Conservation (phyloP, 1,140 invertebrate species). For the Saccostrea echinata region DNA sequence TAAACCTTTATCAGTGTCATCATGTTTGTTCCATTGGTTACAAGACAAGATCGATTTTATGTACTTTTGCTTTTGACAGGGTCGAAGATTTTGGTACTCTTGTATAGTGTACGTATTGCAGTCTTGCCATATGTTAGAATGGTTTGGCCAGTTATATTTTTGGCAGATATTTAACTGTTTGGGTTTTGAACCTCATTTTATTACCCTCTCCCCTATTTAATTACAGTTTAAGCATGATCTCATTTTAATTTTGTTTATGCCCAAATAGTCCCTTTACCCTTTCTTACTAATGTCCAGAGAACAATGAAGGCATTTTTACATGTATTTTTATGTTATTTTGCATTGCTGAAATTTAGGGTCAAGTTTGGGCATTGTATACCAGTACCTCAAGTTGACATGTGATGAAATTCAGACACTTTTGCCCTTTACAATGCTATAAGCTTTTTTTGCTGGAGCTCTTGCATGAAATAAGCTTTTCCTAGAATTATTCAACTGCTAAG, state of each 20-base stretch:
- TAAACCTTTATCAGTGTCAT: not conserved
- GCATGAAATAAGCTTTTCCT: not conserved
- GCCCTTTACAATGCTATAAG: not conserved
- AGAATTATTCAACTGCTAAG: not conserved
- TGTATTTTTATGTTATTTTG: not conserved
- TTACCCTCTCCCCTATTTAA: not conserved
- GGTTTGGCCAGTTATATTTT: slow-evolving; percentile 24
- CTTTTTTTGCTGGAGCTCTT: slow-evolving; percentile 8
- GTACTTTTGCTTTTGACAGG: slow-evolving; percentile 30
- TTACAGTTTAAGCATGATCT: slow-evolving; percentile 15
- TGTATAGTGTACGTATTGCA: slow-evolving; percentile 24
- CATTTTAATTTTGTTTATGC: slow-evolving; percentile 9
- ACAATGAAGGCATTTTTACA: not conserved
- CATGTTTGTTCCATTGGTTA: not conserved
- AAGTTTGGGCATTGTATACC: not conserved
- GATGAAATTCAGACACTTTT: not conserved
- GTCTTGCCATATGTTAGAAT: not conserved
- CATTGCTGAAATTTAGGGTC: not conserved
- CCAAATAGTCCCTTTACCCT: slow-evolving; percentile 8
- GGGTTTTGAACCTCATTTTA: not conserved
- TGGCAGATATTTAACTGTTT: slow-evolving; percentile 13
- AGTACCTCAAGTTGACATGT: slow-evolving; percentile 1
- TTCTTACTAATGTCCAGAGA: slow-evolving; percentile 1
- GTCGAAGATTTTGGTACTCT: slow-evolving; percentile 33
- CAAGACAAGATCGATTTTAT: not conserved